Evolutionary conservation across 1,140 invertebrate species (phyloP).

Genomic region (Bombus consobrinus): DNA sequence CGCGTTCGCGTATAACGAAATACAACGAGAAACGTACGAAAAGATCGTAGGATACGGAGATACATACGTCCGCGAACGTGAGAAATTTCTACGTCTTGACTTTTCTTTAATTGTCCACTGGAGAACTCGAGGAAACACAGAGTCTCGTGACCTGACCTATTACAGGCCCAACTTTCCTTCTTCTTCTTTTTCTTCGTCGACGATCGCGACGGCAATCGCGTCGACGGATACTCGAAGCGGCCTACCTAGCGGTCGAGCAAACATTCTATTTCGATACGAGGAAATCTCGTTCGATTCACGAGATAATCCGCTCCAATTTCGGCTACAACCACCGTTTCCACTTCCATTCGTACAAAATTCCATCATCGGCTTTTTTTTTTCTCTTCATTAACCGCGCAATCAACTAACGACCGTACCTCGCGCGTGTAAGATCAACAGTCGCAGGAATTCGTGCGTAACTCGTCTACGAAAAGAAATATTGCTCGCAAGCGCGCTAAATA

Average conservation of each 20-base stretch:
- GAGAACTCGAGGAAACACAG: too few relatives aligned
- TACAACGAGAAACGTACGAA: too few relatives aligned
- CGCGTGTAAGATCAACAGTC: too few relatives aligned
- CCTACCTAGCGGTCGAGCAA: background rate
- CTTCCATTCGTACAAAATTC: background rate
- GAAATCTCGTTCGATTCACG: conserved; percentile 31
- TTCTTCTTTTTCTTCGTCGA: background rate
- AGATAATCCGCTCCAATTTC: conserved; percentile 38
- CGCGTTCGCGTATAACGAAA: too few relatives aligned
- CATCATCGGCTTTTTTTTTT: background rate
- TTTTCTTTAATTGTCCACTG: background rate
- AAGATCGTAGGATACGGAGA: too few relatives aligned
- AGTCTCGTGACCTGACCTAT: background rate
- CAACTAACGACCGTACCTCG: too few relatives aligned
- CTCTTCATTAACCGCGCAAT: background rate
- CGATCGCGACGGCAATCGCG: conserved; percentile 14
- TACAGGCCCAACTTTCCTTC: background rate
- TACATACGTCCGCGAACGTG: background rate
- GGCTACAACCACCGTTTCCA: background rate
- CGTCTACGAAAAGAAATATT: rapidly evolving
- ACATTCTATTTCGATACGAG: conserved; percentile 33
- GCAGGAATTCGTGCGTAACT: too few relatives aligned
- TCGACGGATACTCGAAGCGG: conserved; percentile 16
- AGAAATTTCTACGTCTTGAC: background rate
- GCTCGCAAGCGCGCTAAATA: too few relatives aligned